Conservation (phyloP, 2,113 vertebrate species). For the Neotoma lepida region DNA sequence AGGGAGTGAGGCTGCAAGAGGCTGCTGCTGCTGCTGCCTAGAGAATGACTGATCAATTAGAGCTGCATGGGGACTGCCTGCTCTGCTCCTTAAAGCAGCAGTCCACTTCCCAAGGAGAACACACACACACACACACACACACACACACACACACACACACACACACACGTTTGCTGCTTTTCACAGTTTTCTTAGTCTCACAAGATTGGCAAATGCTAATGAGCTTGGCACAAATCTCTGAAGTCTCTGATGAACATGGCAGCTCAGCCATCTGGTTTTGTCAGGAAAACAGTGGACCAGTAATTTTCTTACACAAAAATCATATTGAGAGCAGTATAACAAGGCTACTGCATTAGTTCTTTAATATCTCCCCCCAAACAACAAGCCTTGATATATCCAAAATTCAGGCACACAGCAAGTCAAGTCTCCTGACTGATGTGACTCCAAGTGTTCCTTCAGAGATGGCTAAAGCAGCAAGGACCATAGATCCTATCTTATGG, state of each 20-base stretch:
- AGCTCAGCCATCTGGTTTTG: conserved; percentile 52
- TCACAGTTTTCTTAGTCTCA: conserved; percentile 18
- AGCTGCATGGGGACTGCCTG: not conserved
- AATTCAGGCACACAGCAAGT: not conserved
- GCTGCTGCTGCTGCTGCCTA: conserved; percentile 44
- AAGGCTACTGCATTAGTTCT: conserved; percentile 25
- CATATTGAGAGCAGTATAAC: not conserved
- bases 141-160: not conserved
- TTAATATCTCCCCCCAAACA: not conserved
- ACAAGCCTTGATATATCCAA: not conserved
- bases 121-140: not conserved
- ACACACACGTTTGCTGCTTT: conserved; percentile 3
- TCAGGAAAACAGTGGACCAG: conserved; percentile 35
- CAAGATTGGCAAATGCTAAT: conserved; percentile 39
- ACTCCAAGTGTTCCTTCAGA: not conserved
- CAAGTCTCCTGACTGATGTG: not conserved
- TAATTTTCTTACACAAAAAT: conserved; percentile 49
- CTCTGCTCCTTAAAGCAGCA: conserved; percentile 27
- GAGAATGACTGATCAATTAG: conserved; percentile 54
- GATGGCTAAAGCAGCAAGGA: not conserved
- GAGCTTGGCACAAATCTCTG: conserved; percentile 10
- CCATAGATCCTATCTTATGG: not conserved
- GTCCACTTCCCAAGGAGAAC: conserved; percentile 34
- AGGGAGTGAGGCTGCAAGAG: conserved; percentile 46
- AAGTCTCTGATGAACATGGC: conserved; percentile 9